Percentiles rank a stretch among this genome's conserved stretches.
These are phyloP conservation scores for Ceratina australensis DNA, from an alignment of 1,140 invertebrate genomes.

Conservation along the genomic window DNA sequence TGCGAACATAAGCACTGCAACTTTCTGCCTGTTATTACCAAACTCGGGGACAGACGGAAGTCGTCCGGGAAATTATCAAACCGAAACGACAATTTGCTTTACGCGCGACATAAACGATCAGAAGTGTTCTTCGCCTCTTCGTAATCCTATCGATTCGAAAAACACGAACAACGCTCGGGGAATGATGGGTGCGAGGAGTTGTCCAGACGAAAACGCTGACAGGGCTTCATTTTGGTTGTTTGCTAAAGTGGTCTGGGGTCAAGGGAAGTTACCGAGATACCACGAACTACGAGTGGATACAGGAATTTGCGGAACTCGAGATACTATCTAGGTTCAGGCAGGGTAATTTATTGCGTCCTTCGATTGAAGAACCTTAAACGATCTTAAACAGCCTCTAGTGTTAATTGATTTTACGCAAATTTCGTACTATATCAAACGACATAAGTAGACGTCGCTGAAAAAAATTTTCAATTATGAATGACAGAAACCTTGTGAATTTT, in stretches of 20 bases:
- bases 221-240: conserved; percentile 7
- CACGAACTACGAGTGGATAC: neutral
- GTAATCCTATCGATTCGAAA: conserved; percentile 8
- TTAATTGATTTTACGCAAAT: neutral
- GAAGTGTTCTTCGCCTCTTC: neutral
- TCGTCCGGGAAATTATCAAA: conserved; percentile 34
- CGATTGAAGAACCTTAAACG: neutral
- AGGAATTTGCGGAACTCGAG: conserved; percentile 22
- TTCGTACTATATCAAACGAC: neutral
- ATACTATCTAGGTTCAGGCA: conserved; percentile 8
- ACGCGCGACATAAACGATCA: neutral
- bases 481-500: no score
- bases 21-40: conserved; percentile 56
- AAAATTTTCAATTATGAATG: no score
- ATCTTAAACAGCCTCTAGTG: neutral
- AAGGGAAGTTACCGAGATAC: neutral
- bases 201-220: conserved; percentile 4
- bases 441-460: no score
- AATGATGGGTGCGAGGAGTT: no score
- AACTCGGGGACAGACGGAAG: conserved; percentile 4
- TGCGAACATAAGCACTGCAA: conserved; percentile 56
- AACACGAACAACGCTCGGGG: neutral
- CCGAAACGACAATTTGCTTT: neutral
- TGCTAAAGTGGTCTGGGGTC: neutral
- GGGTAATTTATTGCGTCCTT: neutral